Base-by-base conservation (phyloP, 2,888 invertebrate genomes). In the Gymnosoma rotundatum region DNA sequence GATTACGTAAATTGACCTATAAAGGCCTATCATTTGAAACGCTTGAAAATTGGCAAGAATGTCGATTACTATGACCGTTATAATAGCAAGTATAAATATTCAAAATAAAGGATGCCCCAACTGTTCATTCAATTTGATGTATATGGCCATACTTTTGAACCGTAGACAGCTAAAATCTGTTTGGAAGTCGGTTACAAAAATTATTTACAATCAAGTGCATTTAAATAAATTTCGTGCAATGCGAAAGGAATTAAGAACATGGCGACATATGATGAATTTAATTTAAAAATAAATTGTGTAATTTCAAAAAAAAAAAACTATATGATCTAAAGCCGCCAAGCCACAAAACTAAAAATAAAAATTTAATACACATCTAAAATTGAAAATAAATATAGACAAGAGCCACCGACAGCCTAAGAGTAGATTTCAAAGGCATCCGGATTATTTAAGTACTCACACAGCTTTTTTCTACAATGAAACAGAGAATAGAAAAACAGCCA, bases 401-500 rank as follows among this genome's bases (percentile, higher is more conserved):
- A 42, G 42, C 10, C 42, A 8, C 2, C 4, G 42, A 42, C 10
- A 42, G 42, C 7, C 12, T 42, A 12, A 45, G n/a, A 70, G 9
- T 14, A 32, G 20, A 20, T 14, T 38, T 60, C 50, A 60, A 20
- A 21, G 45, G 18, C 48, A 20, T 32, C 14, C 48, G 42, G n/a
- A 79, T 75, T 75, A 66, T 79, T 83, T 75, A 25, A 25, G 25
- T 25, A 25, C 25, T 25, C 25, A 25, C 2, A 4, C 25, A n/a
- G n/a, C n/a, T n/a, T n/a, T n/a, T n/a, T n/a, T n/a, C n/a, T 72
- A 79, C 78, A 83, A 83, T 67, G 72, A 76, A 78, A 54, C 6
- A 25, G 25, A 58, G 3, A 58, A 8, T 9, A 21, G 2, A 25
- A 74, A 76, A 66, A 52, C 63, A 50, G 58, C 58, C 60, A 81